Base-by-base conservation (phyloP, 2,113 vertebrate species). In the Lagopus muta region DNA sequence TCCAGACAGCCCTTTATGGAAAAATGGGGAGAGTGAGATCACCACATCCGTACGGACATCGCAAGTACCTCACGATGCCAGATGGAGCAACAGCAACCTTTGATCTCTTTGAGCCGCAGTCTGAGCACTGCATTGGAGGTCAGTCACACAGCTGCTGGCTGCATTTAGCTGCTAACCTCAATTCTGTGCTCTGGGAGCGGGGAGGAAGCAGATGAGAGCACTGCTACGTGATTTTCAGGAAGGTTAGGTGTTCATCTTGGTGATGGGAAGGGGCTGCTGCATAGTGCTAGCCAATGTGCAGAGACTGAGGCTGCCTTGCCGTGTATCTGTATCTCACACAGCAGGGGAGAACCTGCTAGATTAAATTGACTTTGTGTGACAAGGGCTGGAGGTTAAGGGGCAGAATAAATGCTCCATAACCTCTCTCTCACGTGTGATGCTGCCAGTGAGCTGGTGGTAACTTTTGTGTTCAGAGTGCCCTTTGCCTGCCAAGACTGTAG, bases 1-100 rank as follows among this genome's bases (percentile, higher is more conserved):
- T 99, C 89, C 99, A 99, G 96, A 99, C 99, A 1, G 99, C 99
- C 36, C 97, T 99, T 72, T 99, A 99, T 9, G 99, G 99, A 84
- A 99, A 99, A 96, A 98, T 99, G 95, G 99, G 99, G 16, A 96
- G 99, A 69, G 99, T 99, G 90, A 99, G 98, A 89, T 99, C 99
- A 0, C 99, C 99, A 2, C 98, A 99, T 95, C 99, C 99, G 0
- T 97, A 97, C 0, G 99, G 99, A 75, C 98, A 98, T 64, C 98
- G 99, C 85, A 99, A 99, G 97, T 99, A 98, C 96, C 97, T 99
- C 81, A 98, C 98, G 3, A 99, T 99, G 99, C 97, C 98, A 7
- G 99, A 99, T 27, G 99, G 99, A 54, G 99, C 99, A 22, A 99
- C 99, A 3, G 98, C 99, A 5, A 99, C 99, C 32, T 99, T 99